These are phyloP conservation scores for Austrofundulus limnaeus DNA, from an alignment of 2,113 vertebrate genomes.

Conservation along the genomic window DNA sequence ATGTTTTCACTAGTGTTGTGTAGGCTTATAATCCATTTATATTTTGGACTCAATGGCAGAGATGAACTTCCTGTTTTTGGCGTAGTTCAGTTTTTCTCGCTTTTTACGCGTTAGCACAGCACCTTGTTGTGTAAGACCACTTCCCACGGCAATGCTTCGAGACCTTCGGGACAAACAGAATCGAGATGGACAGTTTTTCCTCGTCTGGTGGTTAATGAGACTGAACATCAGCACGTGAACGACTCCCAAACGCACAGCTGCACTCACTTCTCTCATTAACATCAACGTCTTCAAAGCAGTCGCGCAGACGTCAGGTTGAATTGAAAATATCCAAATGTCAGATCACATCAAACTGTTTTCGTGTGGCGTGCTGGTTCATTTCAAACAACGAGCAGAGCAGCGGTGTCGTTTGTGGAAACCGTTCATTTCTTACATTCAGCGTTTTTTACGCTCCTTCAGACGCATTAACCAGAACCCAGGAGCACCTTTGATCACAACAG, in stretches of 20 bases:
- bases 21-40: too few species aligned
- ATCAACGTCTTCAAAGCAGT: slow-evolving; percentile 32
- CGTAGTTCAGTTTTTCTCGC: too few species aligned
- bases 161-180: slow-evolving; percentile 11
- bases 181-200: slow-evolving; percentile 25
- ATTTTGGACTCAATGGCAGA: too few species aligned
- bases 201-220: slow-evolving; percentile 47
- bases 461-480: slow-evolving; percentile 25
- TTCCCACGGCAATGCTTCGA: not conserved
- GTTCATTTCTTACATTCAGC: slow-evolving; percentile 68
- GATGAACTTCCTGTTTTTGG: too few species aligned
- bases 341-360: slow-evolving; percentile 30
- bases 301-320: not conserved
- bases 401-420: slow-evolving; percentile 40
- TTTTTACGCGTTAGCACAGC: too few species aligned
- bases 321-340: slow-evolving; percentile 2
- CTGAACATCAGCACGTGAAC: slow-evolving; percentile 43
- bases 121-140: too few species aligned
- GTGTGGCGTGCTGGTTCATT: slow-evolving; percentile 60
- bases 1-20: too few species aligned
- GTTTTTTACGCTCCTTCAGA: slow-evolving; percentile 38
- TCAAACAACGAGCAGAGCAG: slow-evolving; percentile 51
- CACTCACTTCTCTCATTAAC: slow-evolving; percentile 21
- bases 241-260: slow-evolving; percentile 50
- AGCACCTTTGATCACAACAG: slow-evolving; percentile 54